phyloP scores from a whole-genome alignment of 2,888 invertebrate genomes.

The Heteromyza rotundicornis region DNA sequence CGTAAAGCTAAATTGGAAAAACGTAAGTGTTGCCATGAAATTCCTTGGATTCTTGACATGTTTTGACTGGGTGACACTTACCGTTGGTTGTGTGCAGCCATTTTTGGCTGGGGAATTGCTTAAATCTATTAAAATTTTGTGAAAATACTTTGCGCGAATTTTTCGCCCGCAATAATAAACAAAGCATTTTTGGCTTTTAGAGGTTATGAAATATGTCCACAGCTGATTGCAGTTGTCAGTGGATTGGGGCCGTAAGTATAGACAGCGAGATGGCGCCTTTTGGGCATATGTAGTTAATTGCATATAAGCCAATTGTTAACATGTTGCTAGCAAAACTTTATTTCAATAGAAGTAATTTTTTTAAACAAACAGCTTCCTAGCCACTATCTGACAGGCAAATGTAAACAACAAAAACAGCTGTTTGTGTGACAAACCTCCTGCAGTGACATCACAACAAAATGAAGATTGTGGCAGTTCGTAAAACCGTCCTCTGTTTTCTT shows the following conservation, averaged over 20 bases:
- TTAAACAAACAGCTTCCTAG: too few relatives aligned
- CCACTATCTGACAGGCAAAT: too few relatives aligned
- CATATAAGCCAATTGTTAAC: background rate
- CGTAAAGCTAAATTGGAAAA: conserved; percentile 41
- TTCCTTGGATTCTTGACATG: background rate
- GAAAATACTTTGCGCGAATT: conserved; percentile 42
- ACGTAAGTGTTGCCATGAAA: background rate
- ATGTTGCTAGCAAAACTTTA: conserved; percentile 6
- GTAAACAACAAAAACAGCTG: too few relatives aligned
- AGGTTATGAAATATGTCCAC: conserved; percentile 33
- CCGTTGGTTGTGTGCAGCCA: conserved; percentile 46
- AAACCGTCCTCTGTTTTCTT: too few relatives aligned
- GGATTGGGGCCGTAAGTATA: background rate
- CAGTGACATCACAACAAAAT: too few relatives aligned
- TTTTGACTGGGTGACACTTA: conserved; percentile 32
- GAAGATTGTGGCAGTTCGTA: too few relatives aligned
- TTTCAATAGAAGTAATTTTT: background rate
- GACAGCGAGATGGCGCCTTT: conserved; percentile 7
- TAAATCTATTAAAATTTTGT: conserved; percentile 29
- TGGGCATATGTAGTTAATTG: background rate
- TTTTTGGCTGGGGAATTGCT: conserved; percentile 24
- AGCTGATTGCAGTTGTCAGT: too few relatives aligned
- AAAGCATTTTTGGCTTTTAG: conserved; percentile 51
- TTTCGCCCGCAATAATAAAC: conserved; percentile 56
- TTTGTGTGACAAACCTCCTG: too few relatives aligned